Evolutionary conservation across 2,888 invertebrate species (phyloP).

Genomic region (Sycophila texana): DNA sequence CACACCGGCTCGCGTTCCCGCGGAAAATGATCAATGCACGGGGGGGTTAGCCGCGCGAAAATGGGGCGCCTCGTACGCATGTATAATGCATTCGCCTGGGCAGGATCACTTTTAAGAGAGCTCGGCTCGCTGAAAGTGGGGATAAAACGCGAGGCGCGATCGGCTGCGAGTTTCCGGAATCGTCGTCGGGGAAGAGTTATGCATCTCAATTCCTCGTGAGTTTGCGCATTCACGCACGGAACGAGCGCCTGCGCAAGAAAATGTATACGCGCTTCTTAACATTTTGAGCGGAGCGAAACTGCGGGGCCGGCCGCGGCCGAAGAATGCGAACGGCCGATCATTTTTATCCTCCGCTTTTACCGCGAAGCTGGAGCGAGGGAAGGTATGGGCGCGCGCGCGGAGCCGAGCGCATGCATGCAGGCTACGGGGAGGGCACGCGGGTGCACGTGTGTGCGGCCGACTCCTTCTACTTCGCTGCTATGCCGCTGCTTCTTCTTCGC

Average conservation of each 20-base stretch:
- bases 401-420: background rate
- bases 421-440: background rate
- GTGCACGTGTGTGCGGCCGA: background rate
- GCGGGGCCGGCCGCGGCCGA: background rate
- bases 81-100: background rate
- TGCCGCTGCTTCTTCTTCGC: slow-evolving; percentile 12
- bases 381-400: background rate
- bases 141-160: background rate
- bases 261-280: slow-evolving; percentile 45
- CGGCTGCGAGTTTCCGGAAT: slow-evolving; percentile 29
- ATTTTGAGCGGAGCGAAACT: slow-evolving; percentile 52
- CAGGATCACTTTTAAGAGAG: slow-evolving; percentile 39
- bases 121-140: background rate
- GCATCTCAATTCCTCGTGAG: slow-evolving; percentile 37
- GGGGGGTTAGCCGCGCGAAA: slow-evolving; percentile 26
- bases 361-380: slow-evolving; percentile 33
- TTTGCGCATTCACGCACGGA: background rate
- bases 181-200: slow-evolving; percentile 5
- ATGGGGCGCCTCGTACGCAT: slow-evolving; percentile 18
- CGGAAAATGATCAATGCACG: slow-evolving; percentile 21
- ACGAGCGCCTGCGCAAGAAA: background rate
- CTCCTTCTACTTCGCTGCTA: slow-evolving; percentile 3
- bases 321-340: slow-evolving; percentile 55
- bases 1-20: slow-evolving; percentile 9
- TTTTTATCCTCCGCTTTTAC: slow-evolving; percentile 51